Evolutionary conservation across 2,797 vertebrate species (phyloP).

Genomic region (Etheostoma perlongum): DNA sequence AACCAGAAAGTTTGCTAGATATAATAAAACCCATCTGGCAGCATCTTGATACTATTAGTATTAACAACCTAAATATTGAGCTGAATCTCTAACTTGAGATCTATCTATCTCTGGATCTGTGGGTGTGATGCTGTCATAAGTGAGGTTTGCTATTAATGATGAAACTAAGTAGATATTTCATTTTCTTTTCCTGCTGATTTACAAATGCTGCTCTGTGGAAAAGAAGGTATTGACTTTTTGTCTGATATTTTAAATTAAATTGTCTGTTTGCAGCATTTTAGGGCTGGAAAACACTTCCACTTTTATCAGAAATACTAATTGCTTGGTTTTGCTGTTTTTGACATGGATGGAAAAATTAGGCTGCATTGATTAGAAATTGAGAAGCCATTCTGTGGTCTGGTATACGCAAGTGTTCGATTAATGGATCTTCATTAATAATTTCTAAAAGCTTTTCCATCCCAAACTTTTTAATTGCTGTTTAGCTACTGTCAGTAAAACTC

Average conservation of each 20-base stretch:
- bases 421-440: neutral
- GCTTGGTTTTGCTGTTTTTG: neutral
- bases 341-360: neutral
- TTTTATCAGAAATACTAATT: neutral
- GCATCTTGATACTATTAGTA: neutral
- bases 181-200: conserved; percentile 13
- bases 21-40: neutral
- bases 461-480: neutral
- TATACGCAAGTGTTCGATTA: neutral
- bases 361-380: neutral
- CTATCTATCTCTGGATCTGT: neutral
- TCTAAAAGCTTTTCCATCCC: neutral
- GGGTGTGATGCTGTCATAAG: neutral
- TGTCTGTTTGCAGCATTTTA: neutral
- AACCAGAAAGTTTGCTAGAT: neutral
- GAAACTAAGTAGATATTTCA: conserved; percentile 1
- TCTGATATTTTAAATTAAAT: conserved; percentile 2
- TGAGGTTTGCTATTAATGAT: neutral
- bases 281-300: conserved; percentile 3
- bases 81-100: neutral
- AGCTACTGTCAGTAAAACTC: neutral
- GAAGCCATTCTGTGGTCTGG: neutral
- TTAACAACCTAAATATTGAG: neutral
- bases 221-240: conserved; percentile 15
- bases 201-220: conserved; percentile 11